phyloP scores from a whole-genome alignment of 2,797 vertebrate genomes.

The Lutjanus campechanus region DNA sequence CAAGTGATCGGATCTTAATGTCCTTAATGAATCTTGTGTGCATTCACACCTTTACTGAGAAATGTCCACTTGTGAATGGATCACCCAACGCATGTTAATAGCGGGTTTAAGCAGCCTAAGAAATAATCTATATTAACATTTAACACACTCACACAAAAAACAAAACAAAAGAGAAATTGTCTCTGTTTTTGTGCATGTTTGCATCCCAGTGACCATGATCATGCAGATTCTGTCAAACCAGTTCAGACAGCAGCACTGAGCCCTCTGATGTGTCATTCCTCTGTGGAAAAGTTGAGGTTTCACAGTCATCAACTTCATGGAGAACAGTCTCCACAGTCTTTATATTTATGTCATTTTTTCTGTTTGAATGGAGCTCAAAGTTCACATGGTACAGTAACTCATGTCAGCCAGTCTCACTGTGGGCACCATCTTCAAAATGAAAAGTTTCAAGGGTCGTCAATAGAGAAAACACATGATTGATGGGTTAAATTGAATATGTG shows the following conservation, averaged over 20 bases:
- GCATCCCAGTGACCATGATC: background rate
- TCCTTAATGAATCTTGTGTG: no score
- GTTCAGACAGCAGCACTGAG: slow-evolving; percentile 8
- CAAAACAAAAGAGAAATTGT: background rate
- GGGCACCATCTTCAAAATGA: background rate
- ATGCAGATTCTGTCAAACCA: background rate
- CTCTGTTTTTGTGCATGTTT: background rate
- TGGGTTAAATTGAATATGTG: background rate
- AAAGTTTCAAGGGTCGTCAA: background rate
- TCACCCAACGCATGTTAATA: no score
- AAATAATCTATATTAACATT: no score
- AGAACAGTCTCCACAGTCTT: slow-evolving; percentile 19
- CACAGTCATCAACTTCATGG: slow-evolving; percentile 32
- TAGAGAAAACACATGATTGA: slow-evolving; percentile 4
- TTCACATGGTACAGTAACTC: slow-evolving; percentile 1
- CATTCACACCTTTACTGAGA: no score
- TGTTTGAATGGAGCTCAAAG: slow-evolving; percentile 2
- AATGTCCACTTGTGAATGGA: no score
- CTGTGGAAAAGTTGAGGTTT: slow-evolving; percentile 50
- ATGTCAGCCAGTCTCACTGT: slow-evolving; percentile 1
- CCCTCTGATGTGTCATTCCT: slow-evolving; percentile 41
- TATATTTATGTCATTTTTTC: slow-evolving; percentile 27
- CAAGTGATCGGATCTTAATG: no score
- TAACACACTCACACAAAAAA: background rate
- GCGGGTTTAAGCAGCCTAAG: no score